phyloP scores from a whole-genome alignment of 2,888 invertebrate genomes.

The Cremastinae sp. region DNA sequence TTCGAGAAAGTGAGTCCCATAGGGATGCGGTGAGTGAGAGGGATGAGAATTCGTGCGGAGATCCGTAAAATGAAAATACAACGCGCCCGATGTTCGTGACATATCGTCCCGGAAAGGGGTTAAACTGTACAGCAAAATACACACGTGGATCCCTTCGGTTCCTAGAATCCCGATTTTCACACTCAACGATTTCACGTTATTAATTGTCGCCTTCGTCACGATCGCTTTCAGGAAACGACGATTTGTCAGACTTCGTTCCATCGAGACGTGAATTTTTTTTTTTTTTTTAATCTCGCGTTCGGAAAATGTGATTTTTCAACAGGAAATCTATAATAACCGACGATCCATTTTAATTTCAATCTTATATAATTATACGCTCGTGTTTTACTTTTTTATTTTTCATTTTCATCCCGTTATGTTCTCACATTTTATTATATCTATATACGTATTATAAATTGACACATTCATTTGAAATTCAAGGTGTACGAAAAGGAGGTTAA shows the following conservation, averaged over 20 bases:
- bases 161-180: constrained; percentile 32
- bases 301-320: too few species aligned
- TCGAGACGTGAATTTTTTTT: neutral
- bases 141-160: constrained; percentile 21
- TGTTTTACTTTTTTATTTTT: too few species aligned
- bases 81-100: constrained; percentile 56
- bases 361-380: too few species aligned
- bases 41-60: constrained; percentile 4
- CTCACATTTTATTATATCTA: too few species aligned
- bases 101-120: constrained; percentile 47
- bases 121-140: constrained; percentile 20
- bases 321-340: too few species aligned
- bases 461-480: too few species aligned
- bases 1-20: constrained; percentile 8
- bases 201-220: constrained; percentile 46
- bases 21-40: constrained; percentile 16
- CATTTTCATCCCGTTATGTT: too few species aligned
- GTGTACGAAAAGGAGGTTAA: too few species aligned
- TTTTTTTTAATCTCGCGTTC: neutral
- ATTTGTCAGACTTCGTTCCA: constrained; percentile 41
- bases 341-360: too few species aligned
- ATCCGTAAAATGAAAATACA: constrained; percentile 57
- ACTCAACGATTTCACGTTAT: constrained; percentile 54
- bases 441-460: too few species aligned
- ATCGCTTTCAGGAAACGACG: neutral